Evolutionary conservation across 2,113 vertebrate genomes (phyloP), one percentile per base, ranked within the genome.

Genomic region (Pipra filicauda): DNA sequence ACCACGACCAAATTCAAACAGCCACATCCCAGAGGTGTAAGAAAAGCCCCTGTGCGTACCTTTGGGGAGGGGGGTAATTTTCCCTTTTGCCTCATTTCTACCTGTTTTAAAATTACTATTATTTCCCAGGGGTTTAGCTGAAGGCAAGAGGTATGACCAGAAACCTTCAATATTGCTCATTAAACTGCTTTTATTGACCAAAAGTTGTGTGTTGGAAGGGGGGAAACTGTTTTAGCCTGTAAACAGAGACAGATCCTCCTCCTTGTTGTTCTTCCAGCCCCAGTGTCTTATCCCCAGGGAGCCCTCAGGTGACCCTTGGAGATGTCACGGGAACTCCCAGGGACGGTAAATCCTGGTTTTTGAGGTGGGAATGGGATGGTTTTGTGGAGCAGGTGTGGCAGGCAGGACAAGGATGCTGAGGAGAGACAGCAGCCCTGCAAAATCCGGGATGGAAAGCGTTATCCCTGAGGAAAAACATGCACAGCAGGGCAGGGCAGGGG

Each of bases 341-440:
- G 28, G 37, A 15, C 26, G 39, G 30, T 15, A 39, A 22, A 54
- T 22, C 12, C 19, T 41, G 2, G 23, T 2, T n/a, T 31, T 21
- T 46, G 74, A 15, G 77, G 8, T 15, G 62, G 54, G 28, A 24
- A 12, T 5, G 31, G 41, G 55, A 37, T 8, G 6, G 15, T 2
- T 44, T 52, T 48, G 33, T 17, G 62, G 33, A 12, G 3, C 26
- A 51, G 24, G 19, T 11, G n/a, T 35, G 16, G 4, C 0, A 2
- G 20, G 30, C 17, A 39, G 66, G 59, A 52, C 0, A 0, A 79
- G 26, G 67, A 46, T 52, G 52, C n/a, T 20, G 24, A 49, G 20
- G 13, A 0, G 4, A 52, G 52, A 23, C 9, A 30, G 49, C 1
- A 22, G 27, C 15, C 5, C 1, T 28, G 55, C 20, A 58, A 83